A percentile compares a stretch with the other conserved stretches of the same genome.
phyloP scores from a whole-genome alignment of 2,113 vertebrate genomes.

The Xiphophorus maculatus region DNA sequence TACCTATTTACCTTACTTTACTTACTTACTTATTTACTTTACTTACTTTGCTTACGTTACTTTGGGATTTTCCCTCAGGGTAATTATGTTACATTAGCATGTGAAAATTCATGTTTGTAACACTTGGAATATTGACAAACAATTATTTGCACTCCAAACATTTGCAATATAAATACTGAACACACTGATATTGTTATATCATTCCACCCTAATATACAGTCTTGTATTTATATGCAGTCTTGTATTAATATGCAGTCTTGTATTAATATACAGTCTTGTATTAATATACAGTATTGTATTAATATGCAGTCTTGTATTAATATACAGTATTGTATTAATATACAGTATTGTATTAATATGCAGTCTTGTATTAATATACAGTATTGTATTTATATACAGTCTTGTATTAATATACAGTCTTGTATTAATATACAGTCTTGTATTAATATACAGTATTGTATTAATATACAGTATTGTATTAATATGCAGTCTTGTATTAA shows the following conservation, averaged over 20 bases:
- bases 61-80: too few species aligned
- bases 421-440: not conserved
- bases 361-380: not conserved
- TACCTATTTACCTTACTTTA: too few species aligned
- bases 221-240: too few species aligned
- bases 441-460: too few species aligned
- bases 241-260: too few species aligned
- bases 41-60: too few species aligned
- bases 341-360: not conserved
- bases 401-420: not conserved
- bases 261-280: not conserved
- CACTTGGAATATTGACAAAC: too few species aligned
- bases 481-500: not conserved
- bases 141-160: not conserved
- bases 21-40: too few species aligned
- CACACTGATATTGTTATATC: not conserved
- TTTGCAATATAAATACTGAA: not conserved
- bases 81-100: too few species aligned
- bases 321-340: not conserved
- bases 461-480: not conserved
- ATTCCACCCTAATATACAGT: not conserved
- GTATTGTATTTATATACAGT: not conserved
- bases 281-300: too few species aligned
- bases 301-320: not conserved
- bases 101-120: too few species aligned